Evolutionary conservation across 2,888 invertebrate genomes (phyloP), one percentile per base, ranked within the genome.

Genomic region (Gasteruption jaculator): DNA sequence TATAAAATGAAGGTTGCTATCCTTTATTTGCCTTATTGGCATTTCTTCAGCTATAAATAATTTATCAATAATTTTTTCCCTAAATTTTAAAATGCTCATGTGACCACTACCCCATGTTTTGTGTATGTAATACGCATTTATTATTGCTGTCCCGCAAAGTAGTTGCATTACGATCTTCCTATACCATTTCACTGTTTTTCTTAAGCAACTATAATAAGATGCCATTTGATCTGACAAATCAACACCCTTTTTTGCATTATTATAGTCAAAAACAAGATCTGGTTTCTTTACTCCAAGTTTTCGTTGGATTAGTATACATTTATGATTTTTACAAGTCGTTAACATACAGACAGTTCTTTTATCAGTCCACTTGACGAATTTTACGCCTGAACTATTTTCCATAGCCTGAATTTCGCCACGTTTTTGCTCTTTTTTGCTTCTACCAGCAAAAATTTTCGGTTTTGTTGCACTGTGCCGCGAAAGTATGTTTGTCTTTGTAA

Each of bases 51-150:
- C 31, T 31, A 7, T 33, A 14, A 10, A 7, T 42, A 10, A 10
- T 33, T 40, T 33, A 5, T 39, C 21, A 26, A 20, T 19, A 39
- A 31, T 35, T 30, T 11, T 32, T 33, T 36, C 30, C 14, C 41
- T 41, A 41, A 35, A 41, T 42, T 37, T 37, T 5, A 42, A 25
- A 24, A 37, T 42, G 15, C 31, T 42, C 36, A 42, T 16, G 19
- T 42, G 18, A 10, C 36, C 5, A 42, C 14, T 37, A 12, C 24
- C 25, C 37, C 37, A 42, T 42, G 1, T 16, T 25, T 42, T 42
- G n/a, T 42, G 31, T 31, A 37, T 42, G 26, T 25, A 37, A 37
- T 24, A 42, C 15, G 42, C 37, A 38, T 38, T 43, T 33, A 38
- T 33, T 5, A 43, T 21, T 27, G 27, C 26, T 38, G 38, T 38